Percentiles rank a stretch among this genome's conserved stretches.
These are phyloP conservation scores for Formica exsecta DNA, from an alignment of 1,140 invertebrate species.

Conservation along the genomic window DNA sequence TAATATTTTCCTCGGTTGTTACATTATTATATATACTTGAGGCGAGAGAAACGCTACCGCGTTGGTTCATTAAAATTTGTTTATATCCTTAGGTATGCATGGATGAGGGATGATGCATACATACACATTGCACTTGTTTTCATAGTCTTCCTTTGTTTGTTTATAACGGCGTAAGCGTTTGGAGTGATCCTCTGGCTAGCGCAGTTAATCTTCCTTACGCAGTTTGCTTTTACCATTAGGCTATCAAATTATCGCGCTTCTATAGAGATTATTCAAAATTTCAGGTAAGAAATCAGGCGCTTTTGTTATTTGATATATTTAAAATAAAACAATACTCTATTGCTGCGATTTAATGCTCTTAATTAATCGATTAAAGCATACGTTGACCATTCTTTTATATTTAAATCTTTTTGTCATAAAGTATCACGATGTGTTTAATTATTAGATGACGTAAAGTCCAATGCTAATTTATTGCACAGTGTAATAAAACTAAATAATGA, in stretches of 20 bases:
- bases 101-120: background rate
- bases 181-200: constrained; percentile 8
- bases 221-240: constrained; percentile 75
- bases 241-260: constrained; percentile 79
- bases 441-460: background rate
- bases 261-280: constrained; percentile 71
- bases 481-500: background rate
- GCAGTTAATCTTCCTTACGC: constrained; percentile 62
- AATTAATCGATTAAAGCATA: constrained; percentile 4
- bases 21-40: background rate
- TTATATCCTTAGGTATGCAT: background rate
- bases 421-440: background rate
- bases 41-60: too few relatives aligned
- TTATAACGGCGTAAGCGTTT: constrained; percentile 30
- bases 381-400: background rate
- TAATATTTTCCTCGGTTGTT: background rate
- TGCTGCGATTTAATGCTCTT: background rate
- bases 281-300: constrained; percentile 12
- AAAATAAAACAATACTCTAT: background rate
- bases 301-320: background rate
- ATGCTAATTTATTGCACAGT: constrained; percentile 17
- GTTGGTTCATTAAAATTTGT: constrained; percentile 29
- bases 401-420: background rate
- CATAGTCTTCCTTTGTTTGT: constrained; percentile 39
- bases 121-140: constrained; percentile 11